These are phyloP conservation scores for Eudasyphora cyanicolor DNA, from an alignment of 2,888 invertebrate species.

Conservation along the genomic window DNA sequence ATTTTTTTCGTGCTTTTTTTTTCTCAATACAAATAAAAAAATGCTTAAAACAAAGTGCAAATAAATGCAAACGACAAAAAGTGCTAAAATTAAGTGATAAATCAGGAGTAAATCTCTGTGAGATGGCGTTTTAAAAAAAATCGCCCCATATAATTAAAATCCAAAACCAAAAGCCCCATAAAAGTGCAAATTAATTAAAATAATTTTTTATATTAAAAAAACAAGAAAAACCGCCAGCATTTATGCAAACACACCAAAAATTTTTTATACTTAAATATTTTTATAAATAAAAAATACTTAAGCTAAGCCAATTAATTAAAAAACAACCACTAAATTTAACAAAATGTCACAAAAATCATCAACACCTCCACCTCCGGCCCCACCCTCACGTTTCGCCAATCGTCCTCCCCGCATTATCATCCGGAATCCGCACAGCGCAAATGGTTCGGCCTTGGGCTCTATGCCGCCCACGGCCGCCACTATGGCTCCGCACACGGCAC, in stretches of 20 bases:
- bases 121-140: background rate
- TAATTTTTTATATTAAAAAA: conserved; percentile 54
- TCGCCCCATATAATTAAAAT: conserved; percentile 33
- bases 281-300: conserved; percentile 47
- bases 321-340: conserved; percentile 34
- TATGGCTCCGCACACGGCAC: conserved; percentile 73
- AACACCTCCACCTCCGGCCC: conserved; percentile 37
- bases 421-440: conserved; percentile 70
- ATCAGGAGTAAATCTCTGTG: background rate
- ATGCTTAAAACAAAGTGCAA: conserved; percentile 29
- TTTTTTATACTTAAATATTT: conserved; percentile 9
- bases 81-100: background rate
- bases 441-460: conserved; percentile 69
- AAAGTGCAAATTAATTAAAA: conserved; percentile 53
- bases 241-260: too few species aligned
- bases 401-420: conserved; percentile 78
- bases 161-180: conserved; percentile 30
- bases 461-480: conserved; percentile 74
- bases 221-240: conserved; percentile 46
- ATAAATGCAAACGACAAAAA: conserved; percentile 10
- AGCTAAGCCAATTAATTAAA: background rate
- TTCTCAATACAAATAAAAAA: background rate
- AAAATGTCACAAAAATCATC: conserved; percentile 49
- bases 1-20: background rate
- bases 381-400: conserved; percentile 71